Base-by-base conservation (phyloP, 2,113 vertebrate genomes). In the Ifrita kowaldi region DNA sequence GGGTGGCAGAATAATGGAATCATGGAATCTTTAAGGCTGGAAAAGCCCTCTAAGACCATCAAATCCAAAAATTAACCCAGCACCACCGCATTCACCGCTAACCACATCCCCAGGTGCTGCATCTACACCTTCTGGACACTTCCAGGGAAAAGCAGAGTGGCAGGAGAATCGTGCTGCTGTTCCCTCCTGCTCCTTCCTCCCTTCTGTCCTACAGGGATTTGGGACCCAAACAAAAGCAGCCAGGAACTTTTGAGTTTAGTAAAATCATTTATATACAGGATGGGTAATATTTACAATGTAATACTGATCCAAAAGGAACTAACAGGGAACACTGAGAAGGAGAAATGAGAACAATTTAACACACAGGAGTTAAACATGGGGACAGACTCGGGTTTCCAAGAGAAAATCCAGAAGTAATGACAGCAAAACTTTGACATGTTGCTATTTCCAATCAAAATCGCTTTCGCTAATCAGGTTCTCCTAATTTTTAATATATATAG, bases 181-280 rank as follows among this genome's bases (percentile, higher is more conserved):
- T 64, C 60, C 41, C 60, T 57, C 30, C 55, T 37, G 16, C 24
- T 19, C 74, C 69, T 53, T 23, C 49, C 55, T 32, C 60, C 47
- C 41, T 46, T 35, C 37, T 46, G 20, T 3, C 8, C 63, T n/a
- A 2, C 3, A 8, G 14, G 24, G 21, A 52, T 53, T 5, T 62
- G 46, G 70, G 27, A 55, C 47, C 5, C 52, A 52, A 95, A 95
- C 35, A 88, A 96, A 97, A 92, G 37, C 81, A 87, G 95, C 44
- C 75, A 84, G 62, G 24, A 75, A 56, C 93, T 93, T 91, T 90
- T 83, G 87, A 85, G 87, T 97, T 97, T 93, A 95, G 95, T 97
- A 98, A 98, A 98, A 97, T 98, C 95, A 97, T 97, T 97, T 98
- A 98, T 98, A 92, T 97, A 97, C 97, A 98, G 37, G 41, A 98